Conservation (phyloP, 2,113 vertebrate species). For the Nipponia nippon region DNA sequence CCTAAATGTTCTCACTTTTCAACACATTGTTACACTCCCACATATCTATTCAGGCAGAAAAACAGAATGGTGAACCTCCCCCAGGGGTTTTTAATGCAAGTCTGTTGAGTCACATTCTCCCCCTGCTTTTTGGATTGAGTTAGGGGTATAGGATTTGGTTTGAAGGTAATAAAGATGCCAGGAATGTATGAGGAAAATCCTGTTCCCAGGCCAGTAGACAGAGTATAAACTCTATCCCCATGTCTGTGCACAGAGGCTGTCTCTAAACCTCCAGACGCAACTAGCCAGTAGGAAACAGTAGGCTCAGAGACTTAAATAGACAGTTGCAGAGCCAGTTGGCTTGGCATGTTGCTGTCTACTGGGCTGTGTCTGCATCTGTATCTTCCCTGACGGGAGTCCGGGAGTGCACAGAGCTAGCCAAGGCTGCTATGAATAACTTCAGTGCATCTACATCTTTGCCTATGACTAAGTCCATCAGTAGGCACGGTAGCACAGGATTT, state of each 20-base stretch:
- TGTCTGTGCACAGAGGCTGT: not conserved
- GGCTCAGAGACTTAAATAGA: not conserved
- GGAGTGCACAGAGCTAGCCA: not conserved
- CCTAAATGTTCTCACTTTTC: constrained; percentile 57
- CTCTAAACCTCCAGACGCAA: not conserved
- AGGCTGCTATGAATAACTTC: not conserved
- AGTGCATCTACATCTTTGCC: not conserved
- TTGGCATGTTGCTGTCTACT: not conserved
- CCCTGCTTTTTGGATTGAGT: not conserved
- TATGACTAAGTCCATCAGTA: not conserved
- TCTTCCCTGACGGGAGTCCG: not conserved
- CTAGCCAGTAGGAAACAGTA: not conserved
- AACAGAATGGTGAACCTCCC: constrained; percentile 39
- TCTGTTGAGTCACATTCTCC: constrained; percentile 35
- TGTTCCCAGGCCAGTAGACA: not conserved
- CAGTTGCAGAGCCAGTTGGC: not conserved
- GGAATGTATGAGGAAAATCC: constrained; percentile 6
- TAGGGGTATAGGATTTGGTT: not conserved
- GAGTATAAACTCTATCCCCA: not conserved
- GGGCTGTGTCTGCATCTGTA: not conserved
- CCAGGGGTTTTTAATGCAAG: constrained; percentile 42
- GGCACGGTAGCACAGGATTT: not conserved
- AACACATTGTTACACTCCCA: constrained; percentile 51
- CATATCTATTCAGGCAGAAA: constrained; percentile 39
- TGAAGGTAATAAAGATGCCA: not conserved